Base-by-base conservation (phyloP, 2,113 vertebrate species). In the Prietella phreatophila region DNA sequence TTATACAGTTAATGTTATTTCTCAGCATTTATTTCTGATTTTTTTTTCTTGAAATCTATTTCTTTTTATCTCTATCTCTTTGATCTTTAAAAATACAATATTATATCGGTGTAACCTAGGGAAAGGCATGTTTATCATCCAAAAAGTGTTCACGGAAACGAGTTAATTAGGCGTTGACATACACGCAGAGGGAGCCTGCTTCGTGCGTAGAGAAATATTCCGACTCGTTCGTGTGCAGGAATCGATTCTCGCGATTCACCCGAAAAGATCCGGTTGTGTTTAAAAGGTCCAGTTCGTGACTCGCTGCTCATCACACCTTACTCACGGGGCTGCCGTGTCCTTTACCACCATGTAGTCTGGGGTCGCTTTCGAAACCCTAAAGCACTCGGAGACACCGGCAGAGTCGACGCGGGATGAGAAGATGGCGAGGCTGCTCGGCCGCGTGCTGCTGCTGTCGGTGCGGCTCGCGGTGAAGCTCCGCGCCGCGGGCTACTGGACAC, bases 401-500 rank as follows among this genome's bases (percentile, higher is more conserved):
- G 20, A 75, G 56, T n/a, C 25, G 94, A 89, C 89, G 27, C 55
- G 84, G 69, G 55, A 95, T 94, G 95, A 92, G 92, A 96, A 93
- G 89, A 97, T 98, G 97, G 97, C 96, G 94, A 93, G 95, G 95
- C 94, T 95, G 89, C 93, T 96, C 80, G 95, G 91, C 76, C 94
- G 94, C 92, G 95, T 94, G 93, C 93, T 94, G 88, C 85, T 93
- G 90, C 93, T 95, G 91, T 90, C 93, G 14, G 88, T 94, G 90
- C 93, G 96, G 92, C 94, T 97, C 82, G 89, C 94, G 93, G 90
- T 94, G 87, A 91, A 93, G 60, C 90, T 96, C 87, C 91, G 96
- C 92, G 93, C 96, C 86, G 91, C 94, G 91, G 95, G 96, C 6
- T 98, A 97, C 91, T 98, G 98, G 98, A 94, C 95, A 25, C 89